Conservation (phyloP, 2,797 vertebrate genomes). For the Sternarchorhynchus goeldii region DNA sequence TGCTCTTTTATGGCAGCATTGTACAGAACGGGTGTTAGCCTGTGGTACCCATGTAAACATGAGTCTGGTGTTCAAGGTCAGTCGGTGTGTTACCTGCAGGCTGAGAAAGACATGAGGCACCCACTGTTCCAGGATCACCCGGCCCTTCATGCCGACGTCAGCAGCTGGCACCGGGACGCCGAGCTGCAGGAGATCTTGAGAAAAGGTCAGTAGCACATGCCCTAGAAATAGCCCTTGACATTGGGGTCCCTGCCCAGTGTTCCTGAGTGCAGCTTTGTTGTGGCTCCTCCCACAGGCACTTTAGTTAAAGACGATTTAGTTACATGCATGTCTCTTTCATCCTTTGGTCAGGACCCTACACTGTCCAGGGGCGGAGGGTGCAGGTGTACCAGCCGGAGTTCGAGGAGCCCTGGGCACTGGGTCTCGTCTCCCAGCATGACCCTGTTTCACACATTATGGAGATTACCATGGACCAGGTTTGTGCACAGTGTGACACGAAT, state of each 20-base stretch:
- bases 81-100: slow-evolving; percentile 68
- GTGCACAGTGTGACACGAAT: neutral
- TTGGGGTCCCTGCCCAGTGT: slow-evolving; percentile 1
- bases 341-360: slow-evolving; percentile 83
- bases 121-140: slow-evolving; percentile 87
- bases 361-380: slow-evolving; percentile 92
- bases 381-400: slow-evolving; percentile 95
- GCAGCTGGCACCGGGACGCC: slow-evolving; percentile 87
- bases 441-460: slow-evolving; percentile 93
- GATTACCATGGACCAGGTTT: slow-evolving; percentile 90
- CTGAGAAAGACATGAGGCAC: slow-evolving; percentile 88
- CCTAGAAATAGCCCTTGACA: neutral
- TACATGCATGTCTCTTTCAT: neutral
- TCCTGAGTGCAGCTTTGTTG: neutral
- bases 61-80: neutral
- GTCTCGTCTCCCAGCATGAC: slow-evolving; percentile 91
- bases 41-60: neutral
- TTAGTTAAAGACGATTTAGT: neutral
- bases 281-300: neutral
- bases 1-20: neutral
- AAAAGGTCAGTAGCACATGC: slow-evolving; percentile 80
- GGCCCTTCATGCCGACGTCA: slow-evolving; percentile 84
- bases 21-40: neutral
- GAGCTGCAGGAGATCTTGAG: slow-evolving; percentile 97
- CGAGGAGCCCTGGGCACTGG: slow-evolving; percentile 87